Base-by-base conservation (phyloP, 2,888 invertebrate species). In the Lithodes maja region DNA sequence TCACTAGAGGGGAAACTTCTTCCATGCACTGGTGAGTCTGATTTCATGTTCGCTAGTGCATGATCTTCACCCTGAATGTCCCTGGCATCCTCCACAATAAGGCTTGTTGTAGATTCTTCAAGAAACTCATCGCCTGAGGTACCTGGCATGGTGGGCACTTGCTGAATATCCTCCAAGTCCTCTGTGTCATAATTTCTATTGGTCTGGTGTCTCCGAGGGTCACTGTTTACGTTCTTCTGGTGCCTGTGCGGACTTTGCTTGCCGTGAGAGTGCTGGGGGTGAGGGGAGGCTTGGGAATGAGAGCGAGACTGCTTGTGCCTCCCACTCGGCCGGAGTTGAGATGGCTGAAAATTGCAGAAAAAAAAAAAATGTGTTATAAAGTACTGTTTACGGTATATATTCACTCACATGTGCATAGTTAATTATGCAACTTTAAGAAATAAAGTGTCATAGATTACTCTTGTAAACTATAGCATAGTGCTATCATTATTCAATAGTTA, bases 91-190 rank as follows among this genome's bases (percentile, higher is more conserved):
- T n/a, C n/a, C n/a, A n/a, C n/a, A n/a, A n/a, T n/a, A n/a, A n/a
- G n/a, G n/a, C n/a, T n/a, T n/a, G n/a, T n/a, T n/a, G n/a, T n/a
- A n/a, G 61, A 12, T 61, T 54, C 5, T 1, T 77, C 61, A 82
- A 75, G 61, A 54, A 77, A 12, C 17, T 61, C 61, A 55, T 52
- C 69, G 69, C 71, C 9, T 49, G 52, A 52, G 53, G 79, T 88
- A 88, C 87, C 87, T 88, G 87, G 87, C 77, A 69, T 84, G 33
- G 87, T 84, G 68, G 87, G 87, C 79, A 88, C 84, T 79, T 84
- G 87, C 61, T 80, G 87, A 55, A 88, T 84, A 54, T 88, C 87
- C 50, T 83, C 79, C 68, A 84, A 52, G 33, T 88, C 87, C 50
- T 71, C 69, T 54, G 17, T 54, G 69, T 80, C 80, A 17, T n/a